These are phyloP conservation scores for Protobothrops mucrosquamatus DNA, from an alignment of 2,113 vertebrate species.

Conservation along the genomic window DNA sequence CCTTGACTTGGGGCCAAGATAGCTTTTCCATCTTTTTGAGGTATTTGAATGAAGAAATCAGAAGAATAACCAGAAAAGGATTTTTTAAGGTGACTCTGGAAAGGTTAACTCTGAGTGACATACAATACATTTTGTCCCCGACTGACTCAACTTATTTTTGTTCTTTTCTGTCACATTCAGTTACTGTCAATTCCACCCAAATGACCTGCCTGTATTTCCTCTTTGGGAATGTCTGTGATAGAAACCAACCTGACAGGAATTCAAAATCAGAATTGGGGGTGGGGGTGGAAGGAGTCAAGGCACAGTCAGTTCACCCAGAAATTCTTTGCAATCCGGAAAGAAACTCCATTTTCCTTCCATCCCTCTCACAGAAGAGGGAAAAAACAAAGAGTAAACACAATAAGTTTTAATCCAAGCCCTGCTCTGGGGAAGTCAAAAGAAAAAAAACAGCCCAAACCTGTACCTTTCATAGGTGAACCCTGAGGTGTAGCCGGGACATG, in stretches of 20 bases:
- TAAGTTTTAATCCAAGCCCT: not conserved
- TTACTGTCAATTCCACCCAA: constrained; percentile 36
- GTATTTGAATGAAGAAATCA: constrained; percentile 5
- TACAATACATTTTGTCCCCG: not conserved
- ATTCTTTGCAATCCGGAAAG: not conserved
- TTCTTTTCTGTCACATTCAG: constrained; percentile 46
- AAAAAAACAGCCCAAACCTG: not conserved
- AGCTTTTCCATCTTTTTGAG: constrained; percentile 18
- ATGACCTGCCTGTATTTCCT: not conserved
- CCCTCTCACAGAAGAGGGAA: not conserved
- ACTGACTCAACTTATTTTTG: constrained; percentile 28
- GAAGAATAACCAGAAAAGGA: not conserved
- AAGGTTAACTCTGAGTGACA: constrained; percentile 3
- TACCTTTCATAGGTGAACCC: constrained; percentile 95
- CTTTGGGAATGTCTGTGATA: constrained; percentile 38
- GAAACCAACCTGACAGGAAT: constrained; percentile 44
- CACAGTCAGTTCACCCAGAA: not conserved
- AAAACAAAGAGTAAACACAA: not conserved
- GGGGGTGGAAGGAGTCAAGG: not conserved
- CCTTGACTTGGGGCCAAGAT: not conserved
- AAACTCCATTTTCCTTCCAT: not conserved
- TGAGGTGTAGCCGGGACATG: constrained; percentile 87
- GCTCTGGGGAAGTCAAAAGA: not conserved
- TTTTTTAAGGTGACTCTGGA: constrained; percentile 1
- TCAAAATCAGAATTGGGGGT: constrained; percentile 5